Conservation (phyloP, 2,888 invertebrate genomes). For the Cryptocephalus primarius region DNA sequence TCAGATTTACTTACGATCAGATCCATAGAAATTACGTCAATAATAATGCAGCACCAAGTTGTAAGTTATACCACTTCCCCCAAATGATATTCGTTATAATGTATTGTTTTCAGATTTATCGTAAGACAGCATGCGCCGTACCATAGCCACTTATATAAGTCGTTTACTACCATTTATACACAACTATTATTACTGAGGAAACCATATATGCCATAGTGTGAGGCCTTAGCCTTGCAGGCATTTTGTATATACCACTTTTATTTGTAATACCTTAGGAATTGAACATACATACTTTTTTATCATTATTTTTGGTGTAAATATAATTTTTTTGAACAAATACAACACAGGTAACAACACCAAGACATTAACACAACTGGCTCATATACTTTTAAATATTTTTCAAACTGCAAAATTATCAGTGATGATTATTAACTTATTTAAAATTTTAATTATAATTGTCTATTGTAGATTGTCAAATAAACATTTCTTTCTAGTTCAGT, state of each 20-base stretch:
- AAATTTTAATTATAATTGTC: too few species aligned
- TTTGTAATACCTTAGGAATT: slow-evolving; percentile 25
- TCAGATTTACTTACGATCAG: slow-evolving; percentile 97
- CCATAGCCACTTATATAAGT: slow-evolving; percentile 20
- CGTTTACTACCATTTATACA: slow-evolving; percentile 24
- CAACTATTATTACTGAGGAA: slow-evolving; percentile 5
- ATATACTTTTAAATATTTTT: too few species aligned
- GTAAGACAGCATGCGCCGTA: slow-evolving; percentile 25
- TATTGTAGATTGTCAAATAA: too few species aligned
- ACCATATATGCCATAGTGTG: slow-evolving; percentile 21
- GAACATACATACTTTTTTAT: slow-evolving; percentile 6
- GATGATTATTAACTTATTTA: too few species aligned
- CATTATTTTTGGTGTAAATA: too few species aligned
- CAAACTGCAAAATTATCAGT: too few species aligned
- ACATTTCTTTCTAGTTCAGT: too few species aligned
- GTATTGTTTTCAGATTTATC: slow-evolving; percentile 33
- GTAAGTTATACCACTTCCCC: slow-evolving; percentile 26
- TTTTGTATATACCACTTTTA: slow-evolving; percentile 24
- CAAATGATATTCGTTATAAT: background rate
- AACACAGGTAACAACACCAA: too few species aligned
- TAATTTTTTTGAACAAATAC: too few species aligned
- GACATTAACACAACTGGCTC: too few species aligned
- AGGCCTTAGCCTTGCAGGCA: slow-evolving; percentile 32
- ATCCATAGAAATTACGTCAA: slow-evolving; percentile 62
- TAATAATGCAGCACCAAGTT: slow-evolving; percentile 34